Conservation (phyloP, 2,113 vertebrate genomes). For the Butorides virescens region DNA sequence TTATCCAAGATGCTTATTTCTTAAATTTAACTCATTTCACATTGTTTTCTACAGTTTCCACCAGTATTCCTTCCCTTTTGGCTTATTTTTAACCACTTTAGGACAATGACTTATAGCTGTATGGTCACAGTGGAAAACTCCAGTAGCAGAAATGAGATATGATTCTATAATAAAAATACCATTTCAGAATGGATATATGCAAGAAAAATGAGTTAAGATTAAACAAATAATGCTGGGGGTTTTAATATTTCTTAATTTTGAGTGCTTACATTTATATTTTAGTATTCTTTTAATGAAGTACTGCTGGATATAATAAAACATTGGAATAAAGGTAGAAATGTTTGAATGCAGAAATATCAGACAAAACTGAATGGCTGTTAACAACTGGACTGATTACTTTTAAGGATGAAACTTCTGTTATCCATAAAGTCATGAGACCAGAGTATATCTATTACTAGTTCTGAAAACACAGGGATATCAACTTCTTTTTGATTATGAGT, state of each 20-base stretch:
- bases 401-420: neutral
- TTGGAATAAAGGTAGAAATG: neutral
- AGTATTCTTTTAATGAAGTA: neutral
- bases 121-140: neutral
- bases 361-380: neutral
- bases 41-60: neutral
- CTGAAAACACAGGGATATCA: neutral
- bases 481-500: neutral
- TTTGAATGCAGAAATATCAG: neutral
- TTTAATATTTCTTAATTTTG: neutral
- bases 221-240: rapidly evolving
- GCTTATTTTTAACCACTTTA: neutral
- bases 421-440: neutral
- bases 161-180: neutral
- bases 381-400: neutral
- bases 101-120: neutral
- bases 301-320: neutral
- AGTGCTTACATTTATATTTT: neutral
- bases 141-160: neutral
- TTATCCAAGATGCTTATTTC: neutral
- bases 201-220: neutral
- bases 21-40: neutral
- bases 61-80: neutral
- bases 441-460: neutral
- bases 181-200: neutral